Percentiles rank a stretch among this genome's conserved stretches.
Conservation (phyloP, 2,888 invertebrate genomes). For the Escarpia spicata region DNA sequence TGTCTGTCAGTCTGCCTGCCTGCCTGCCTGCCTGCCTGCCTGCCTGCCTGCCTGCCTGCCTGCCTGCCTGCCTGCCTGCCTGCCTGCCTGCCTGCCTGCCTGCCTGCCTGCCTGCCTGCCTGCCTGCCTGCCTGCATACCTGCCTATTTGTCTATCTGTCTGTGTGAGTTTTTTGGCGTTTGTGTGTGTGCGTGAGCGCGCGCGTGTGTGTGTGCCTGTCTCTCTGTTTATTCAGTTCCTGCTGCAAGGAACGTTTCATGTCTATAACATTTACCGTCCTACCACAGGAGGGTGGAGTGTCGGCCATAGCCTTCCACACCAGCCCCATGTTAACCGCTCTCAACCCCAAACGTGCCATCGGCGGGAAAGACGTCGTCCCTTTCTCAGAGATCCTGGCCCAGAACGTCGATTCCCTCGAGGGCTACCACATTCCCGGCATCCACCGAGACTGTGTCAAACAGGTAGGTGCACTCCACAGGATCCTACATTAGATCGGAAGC, state of each 20-base stretch:
- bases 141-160: too few relatives aligned
- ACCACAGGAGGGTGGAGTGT: not conserved
- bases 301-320: not conserved
- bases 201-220: too few relatives aligned
- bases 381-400: not conserved
- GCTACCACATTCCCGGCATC: not conserved
- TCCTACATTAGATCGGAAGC: not conserved
- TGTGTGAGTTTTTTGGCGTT: too few relatives aligned
- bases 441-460: slow-evolving; percentile 1
- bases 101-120: too few relatives aligned
- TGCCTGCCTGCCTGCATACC: too few relatives aligned
- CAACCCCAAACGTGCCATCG: not conserved
- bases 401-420: not conserved
- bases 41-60: too few relatives aligned
- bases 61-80: too few relatives aligned
- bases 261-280: not conserved
- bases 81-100: too few relatives aligned
- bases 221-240: too few relatives aligned
- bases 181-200: too few relatives aligned
- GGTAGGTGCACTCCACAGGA: not conserved
- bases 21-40: too few relatives aligned
- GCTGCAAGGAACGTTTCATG: not conserved
- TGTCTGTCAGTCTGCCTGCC: too few relatives aligned
- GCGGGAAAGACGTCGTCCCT: not conserved
- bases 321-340: not conserved